Evolutionary conservation across 35 echinoderm and acorn worm species (phyloP).

Genomic region (Ophiothrix spiculata): DNA sequence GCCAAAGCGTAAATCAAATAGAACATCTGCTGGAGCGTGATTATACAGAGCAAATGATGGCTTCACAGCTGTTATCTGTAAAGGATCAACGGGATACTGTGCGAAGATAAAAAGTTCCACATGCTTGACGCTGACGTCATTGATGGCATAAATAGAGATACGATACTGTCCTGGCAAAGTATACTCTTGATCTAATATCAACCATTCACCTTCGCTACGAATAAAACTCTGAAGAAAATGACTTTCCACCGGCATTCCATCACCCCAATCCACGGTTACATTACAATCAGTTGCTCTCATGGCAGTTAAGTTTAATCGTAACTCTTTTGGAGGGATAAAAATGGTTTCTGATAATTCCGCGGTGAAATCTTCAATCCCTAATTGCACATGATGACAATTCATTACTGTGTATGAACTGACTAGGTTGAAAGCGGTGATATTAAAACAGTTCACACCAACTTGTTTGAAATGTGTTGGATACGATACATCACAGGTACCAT

Average conservation of each 20-base stretch:
- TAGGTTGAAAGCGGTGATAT: constrained; percentile 1
- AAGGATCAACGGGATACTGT: background rate
- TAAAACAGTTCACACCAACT: background rate
- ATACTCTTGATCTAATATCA: background rate
- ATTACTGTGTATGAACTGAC: background rate
- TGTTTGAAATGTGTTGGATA: background rate
- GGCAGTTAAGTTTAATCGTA: background rate
- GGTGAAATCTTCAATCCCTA: background rate
- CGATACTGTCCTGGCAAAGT: background rate
- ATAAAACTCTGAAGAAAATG: background rate
- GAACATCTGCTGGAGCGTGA: background rate
- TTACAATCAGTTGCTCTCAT: background rate
- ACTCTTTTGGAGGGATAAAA: background rate
- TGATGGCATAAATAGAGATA: background rate
- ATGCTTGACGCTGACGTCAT: constrained; percentile 1
- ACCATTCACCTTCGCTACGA: too few relatives aligned
- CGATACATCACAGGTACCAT: background rate
- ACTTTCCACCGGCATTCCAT: background rate
- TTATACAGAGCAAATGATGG: background rate
- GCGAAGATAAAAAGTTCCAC: background rate
- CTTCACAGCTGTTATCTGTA: background rate
- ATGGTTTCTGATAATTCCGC: background rate
- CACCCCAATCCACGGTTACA: constrained; percentile 4
- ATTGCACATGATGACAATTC: background rate
- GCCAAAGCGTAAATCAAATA: background rate